These are phyloP conservation scores for Centruroides sculpturatus DNA, from an alignment of 1,140 invertebrate genomes.

Conservation along the genomic window DNA sequence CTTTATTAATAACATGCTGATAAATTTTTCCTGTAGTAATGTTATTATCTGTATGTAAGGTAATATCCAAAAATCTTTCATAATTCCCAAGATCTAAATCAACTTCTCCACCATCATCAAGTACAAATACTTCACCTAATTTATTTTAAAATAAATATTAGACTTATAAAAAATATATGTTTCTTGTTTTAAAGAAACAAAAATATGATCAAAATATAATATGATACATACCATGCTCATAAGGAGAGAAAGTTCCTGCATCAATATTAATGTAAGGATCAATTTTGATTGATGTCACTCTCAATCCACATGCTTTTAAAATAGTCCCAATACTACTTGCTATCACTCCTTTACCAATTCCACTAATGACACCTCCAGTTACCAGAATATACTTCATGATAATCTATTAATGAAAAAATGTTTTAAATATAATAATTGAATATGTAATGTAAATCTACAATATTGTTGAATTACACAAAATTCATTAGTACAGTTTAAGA, in stretches of 20 bases:
- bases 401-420: too few species aligned
- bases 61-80: conserved; percentile 95
- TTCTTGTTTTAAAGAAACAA: too few species aligned
- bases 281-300: conserved; percentile 95
- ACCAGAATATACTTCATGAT: conserved; percentile 91
- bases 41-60: conserved; percentile 88
- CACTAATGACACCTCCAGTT: conserved; percentile 94
- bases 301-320: conserved; percentile 77
- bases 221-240: conserved; percentile 76
- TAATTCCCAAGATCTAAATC: conserved; percentile 99
- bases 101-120: conserved; percentile 98
- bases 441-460: too few species aligned
- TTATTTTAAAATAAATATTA: too few species aligned
- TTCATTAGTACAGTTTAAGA: too few species aligned
- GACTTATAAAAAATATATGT: too few species aligned
- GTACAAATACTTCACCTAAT: conserved; percentile 76
- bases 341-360: conserved; percentile 95
- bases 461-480: too few species aligned
- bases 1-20: conserved; percentile 82
- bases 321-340: conserved; percentile 90
- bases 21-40: conserved; percentile 99
- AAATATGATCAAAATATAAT: too few species aligned
- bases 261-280: conserved; percentile 99
- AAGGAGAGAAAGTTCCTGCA: conserved; percentile 95
- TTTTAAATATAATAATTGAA: too few species aligned